A percentile compares a stretch with the other conserved stretches of the same genome.
Evolutionary conservation across 2,888 invertebrate genomes (phyloP).

Genomic region (Suillia variegata): DNA sequence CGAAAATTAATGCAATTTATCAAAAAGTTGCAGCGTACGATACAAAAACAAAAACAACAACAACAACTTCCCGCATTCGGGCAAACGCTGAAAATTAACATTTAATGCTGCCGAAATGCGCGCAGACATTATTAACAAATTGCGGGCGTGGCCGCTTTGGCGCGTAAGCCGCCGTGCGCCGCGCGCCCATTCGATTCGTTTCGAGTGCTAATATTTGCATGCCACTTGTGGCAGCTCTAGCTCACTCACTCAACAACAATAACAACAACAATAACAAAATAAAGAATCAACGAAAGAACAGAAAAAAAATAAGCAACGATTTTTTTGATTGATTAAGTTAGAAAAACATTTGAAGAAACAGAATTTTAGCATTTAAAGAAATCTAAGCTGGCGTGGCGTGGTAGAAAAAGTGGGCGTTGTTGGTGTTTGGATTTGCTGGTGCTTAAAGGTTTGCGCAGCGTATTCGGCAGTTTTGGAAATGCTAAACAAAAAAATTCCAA

Average conservation of each 20-base stretch:
- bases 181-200: too few relatives aligned
- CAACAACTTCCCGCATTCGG: too few relatives aligned
- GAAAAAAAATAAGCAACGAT: too few relatives aligned
- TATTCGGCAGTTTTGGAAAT: too few relatives aligned
- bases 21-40: background rate
- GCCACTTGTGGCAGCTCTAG: background rate
- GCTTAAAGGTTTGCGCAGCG: too few relatives aligned
- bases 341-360: background rate
- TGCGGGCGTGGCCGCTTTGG: slow-evolving; percentile 7
- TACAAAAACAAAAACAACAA: background rate
- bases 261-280: too few relatives aligned
- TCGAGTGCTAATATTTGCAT: slow-evolving; percentile 18
- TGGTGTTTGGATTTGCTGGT: too few relatives aligned
- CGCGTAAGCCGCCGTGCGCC: background rate
- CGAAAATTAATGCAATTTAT: slow-evolving; percentile 1
- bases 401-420: background rate
- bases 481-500: too few relatives aligned
- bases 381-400: slow-evolving; percentile 7
- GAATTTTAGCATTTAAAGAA: background rate
- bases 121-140: slow-evolving; percentile 8
- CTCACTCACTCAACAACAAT: too few relatives aligned
- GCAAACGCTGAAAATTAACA: background rate
- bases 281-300: too few relatives aligned
- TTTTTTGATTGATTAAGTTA: slow-evolving; percentile 11
- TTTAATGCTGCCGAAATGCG: slow-evolving; percentile 1